These are phyloP conservation scores for Lutraria lutraria DNA, from an alignment of 2,888 invertebrate species.

Conservation along the genomic window DNA sequence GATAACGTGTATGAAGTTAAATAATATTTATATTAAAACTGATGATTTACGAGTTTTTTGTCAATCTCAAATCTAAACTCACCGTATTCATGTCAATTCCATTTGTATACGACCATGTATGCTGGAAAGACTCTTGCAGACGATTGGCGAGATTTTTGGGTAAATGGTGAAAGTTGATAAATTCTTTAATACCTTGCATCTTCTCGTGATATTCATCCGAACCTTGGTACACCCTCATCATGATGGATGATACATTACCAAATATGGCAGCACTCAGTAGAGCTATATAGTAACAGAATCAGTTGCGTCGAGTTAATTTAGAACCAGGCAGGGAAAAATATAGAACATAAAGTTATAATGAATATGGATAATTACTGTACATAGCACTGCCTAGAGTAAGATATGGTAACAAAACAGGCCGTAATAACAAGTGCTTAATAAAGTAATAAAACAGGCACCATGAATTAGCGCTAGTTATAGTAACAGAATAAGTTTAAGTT, in stretches of 20 bases:
- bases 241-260: slow-evolving; percentile 87
- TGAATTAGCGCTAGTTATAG: too few species aligned
- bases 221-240: slow-evolving; percentile 86
- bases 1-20: too few species aligned
- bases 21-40: too few species aligned
- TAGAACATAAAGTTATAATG: too few species aligned
- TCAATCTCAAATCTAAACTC: slow-evolving; percentile 63
- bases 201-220: slow-evolving; percentile 87
- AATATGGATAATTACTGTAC: too few species aligned
- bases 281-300: slow-evolving; percentile 72
- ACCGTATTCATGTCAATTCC: slow-evolving; percentile 87
- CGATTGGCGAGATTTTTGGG: slow-evolving; percentile 85
- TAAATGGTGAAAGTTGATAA: slow-evolving; percentile 86
- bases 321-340: too few species aligned
- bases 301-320: not conserved
- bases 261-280: slow-evolving; percentile 87
- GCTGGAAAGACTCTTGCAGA: slow-evolving; percentile 86
- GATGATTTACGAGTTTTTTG: too few species aligned
- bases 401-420: too few species aligned
- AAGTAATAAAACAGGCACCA: too few species aligned
- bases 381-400: too few species aligned
- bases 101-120: slow-evolving; percentile 86
- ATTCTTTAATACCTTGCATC: slow-evolving; percentile 86
- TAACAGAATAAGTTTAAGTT: not conserved
- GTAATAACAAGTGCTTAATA: too few species aligned